Conservation (phyloP, 1,140 invertebrate genomes). For the Penaeus chinensis region DNA sequence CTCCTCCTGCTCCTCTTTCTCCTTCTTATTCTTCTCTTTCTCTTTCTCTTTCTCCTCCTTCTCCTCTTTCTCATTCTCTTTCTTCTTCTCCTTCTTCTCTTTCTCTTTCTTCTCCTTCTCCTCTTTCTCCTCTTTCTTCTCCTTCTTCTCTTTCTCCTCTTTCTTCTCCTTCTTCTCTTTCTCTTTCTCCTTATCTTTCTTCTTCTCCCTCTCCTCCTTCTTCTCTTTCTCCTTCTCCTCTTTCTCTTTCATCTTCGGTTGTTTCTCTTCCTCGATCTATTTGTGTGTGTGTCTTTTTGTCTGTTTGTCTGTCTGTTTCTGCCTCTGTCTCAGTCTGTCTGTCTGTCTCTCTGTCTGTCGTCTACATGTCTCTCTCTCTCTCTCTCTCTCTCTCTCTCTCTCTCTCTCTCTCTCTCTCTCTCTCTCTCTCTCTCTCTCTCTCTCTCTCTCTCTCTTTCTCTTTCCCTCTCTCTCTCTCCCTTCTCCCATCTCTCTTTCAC, state of each 20-base stretch:
- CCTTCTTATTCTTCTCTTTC: no score
- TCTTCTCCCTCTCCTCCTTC: not conserved
- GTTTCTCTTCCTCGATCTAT: not conserved
- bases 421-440: not conserved
- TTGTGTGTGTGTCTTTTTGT: not conserved
- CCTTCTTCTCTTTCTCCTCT: not conserved
- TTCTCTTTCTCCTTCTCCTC: not conserved
- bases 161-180: not conserved
- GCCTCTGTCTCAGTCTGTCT: not conserved
- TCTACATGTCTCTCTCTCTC: no score
- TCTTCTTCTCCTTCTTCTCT: no score
- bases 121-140: no score
- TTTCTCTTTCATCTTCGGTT: not conserved
- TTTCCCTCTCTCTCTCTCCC: slow-evolving; percentile 15
- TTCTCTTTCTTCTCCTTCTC: no score
- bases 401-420: not conserved
- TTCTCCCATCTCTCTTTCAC: slow-evolving; percentile 1
- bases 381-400: no score
- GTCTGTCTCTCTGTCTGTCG: not conserved
- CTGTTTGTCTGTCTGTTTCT: not conserved
- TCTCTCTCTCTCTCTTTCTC: not conserved
- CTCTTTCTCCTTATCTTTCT: not conserved
- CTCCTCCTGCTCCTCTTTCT: no score
- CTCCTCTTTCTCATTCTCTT: no score
- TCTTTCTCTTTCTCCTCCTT: no score